Evolutionary conservation across 2,888 invertebrate genomes (phyloP), one percentile per base, ranked within the genome.

Genomic region (Pelosia muscerda): DNA sequence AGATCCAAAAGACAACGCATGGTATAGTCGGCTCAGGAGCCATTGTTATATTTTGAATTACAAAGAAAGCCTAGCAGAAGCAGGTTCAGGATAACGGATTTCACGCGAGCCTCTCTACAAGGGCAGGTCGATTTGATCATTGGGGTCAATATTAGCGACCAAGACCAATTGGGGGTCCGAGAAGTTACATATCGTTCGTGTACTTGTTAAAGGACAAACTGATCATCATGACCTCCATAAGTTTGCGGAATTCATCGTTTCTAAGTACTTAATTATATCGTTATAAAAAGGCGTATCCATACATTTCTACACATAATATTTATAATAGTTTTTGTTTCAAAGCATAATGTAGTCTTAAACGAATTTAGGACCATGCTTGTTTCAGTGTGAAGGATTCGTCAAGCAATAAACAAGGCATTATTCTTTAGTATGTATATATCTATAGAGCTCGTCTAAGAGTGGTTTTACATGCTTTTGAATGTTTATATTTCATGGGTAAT

Each of bases 311-410:
- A 62, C 71, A 66, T 61, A 73, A 73, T 68, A 74, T 73, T 70
- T 68, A 70, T 72, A 70, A 73, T 75, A 70, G 69, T 86, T 86
- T 87, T 88, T 89, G 86, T 90, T 89, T 89, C 84, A 84, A 83
- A 83, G 83, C 80, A 76, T 90, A 88, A 91, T 90, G 90, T 90
- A 87, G 89, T 91, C 91, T 91, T 89, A 90, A 91, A 84, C 85
- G 88, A 81, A 87, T 89, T 86, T 82, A 78, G 88, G 87, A 88
- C 87, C 79, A 86, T 83, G 83, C 83, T 83, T 78, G 78, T 82
- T 77, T 82, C 74, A 76, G 75, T 68, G 71, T 68, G 68, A 69
- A 78, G 63, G 68, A 66, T 72, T 60, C 80, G 28, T n/a, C 83
- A 83, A 82, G 82, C 91, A 91, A 92, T 92, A 92, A 92, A 86